Percentiles rank a stretch among this genome's conserved stretches.
Conservation (phyloP, 2,888 invertebrate species). For the Orthosia gothica region DNA sequence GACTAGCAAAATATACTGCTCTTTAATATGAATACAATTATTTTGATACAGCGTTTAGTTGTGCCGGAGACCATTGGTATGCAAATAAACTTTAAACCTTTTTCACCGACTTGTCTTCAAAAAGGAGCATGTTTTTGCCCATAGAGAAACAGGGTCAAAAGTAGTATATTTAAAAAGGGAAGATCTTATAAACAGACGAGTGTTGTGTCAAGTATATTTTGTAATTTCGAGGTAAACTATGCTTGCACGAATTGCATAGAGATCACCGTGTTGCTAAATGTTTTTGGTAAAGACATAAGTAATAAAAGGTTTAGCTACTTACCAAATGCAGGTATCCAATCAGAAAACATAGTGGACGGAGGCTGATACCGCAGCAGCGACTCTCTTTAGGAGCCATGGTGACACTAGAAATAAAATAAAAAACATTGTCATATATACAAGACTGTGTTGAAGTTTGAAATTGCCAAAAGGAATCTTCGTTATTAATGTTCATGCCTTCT, state of each 20-base stretch:
- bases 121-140: background rate
- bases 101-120: background rate
- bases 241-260: background rate
- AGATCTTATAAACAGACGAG: background rate
- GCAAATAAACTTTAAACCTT: background rate
- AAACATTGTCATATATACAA: background rate
- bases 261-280: background rate
- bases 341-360: constrained; percentile 76
- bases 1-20: too few relatives aligned
- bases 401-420: constrained; percentile 58
- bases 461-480: too few relatives aligned
- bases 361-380: constrained; percentile 70
- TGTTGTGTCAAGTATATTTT: background rate
- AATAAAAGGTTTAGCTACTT: constrained; percentile 49
- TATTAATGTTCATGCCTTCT: too few relatives aligned
- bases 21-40: background rate
- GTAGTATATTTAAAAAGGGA: background rate
- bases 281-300: background rate
- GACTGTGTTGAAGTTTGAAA: background rate
- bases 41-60: background rate
- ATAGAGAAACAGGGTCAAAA: background rate
- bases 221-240: background rate
- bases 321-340: constrained; percentile 83
- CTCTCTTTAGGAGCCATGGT: constrained; percentile 69
- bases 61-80: background rate